Evolutionary conservation across 2,888 invertebrate species (phyloP), one percentile per base, ranked within the genome.

Genomic region (Pseudococcus jackbeardsleyi): DNA sequence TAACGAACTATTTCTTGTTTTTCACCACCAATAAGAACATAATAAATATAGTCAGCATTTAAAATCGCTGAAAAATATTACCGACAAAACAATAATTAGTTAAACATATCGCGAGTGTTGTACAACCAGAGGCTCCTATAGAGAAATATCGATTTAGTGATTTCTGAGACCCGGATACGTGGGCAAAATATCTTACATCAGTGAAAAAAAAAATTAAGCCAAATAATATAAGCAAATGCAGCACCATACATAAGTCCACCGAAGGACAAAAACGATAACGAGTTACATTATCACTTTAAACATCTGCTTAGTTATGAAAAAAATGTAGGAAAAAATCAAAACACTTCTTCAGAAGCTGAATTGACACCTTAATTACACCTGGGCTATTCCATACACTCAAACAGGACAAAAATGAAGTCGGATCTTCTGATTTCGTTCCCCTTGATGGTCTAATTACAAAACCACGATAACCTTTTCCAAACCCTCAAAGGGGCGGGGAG

Each of bases 21-120:
- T 82, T 82, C 17, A 39, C 79, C 79, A 82, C 79, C 46, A 82
- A 82, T 82, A 82, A 82, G 79, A 82, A 46, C 79, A 82, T 82
- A 82, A 82, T 82, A 82, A 82, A 82, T 82, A 46, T 82, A 19
- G 33, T 4, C 46, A 82, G 79, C 19, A 82, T 82, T 82, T 82
- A 82, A 46, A 82, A 82, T 82, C 79, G 79, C 17, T 82, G 79
- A 82, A 82, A 82, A 46, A 82, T 82, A 82, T 82, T 46, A 46
- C 46, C 79, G 79, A 82, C 79, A 82, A 82, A 82, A 82, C 79
- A 82, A 82, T 82, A 82, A 82, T 82, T 82, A 82, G 46, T 46
- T 82, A 82, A 82, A 82, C 79, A 42, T 46, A 82, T 46, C 19
- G 46, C 79, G 42, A 19, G 19, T 79, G 33, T 26, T 72, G 26